Evolutionary conservation across 2,888 invertebrate genomes (phyloP).

Genomic region (Amiota communis): DNA sequence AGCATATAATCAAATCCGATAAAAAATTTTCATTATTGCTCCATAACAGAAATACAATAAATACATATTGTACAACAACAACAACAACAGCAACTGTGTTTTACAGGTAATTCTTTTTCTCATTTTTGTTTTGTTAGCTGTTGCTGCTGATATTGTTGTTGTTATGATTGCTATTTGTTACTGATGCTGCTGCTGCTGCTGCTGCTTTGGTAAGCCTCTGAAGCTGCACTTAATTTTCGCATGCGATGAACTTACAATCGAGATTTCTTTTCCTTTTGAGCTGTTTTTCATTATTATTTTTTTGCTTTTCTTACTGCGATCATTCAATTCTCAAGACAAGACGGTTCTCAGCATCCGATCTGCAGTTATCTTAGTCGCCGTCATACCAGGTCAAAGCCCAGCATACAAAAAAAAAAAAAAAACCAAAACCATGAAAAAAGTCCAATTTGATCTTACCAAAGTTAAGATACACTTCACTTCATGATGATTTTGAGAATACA

Average conservation of each 20-base stretch:
- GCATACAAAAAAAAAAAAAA: constrained; percentile 1
- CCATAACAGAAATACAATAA: constrained; percentile 39
- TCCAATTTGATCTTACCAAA: too few species aligned
- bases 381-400: constrained; percentile 20
- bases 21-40: constrained; percentile 66
- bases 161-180: constrained; percentile 22
- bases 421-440: too few species aligned
- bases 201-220: background rate
- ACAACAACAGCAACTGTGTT: constrained; percentile 17
- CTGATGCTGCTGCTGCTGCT: constrained; percentile 12
- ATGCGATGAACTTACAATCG: constrained; percentile 65
- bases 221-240: constrained; percentile 61
- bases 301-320: constrained; percentile 7
- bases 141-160: constrained; percentile 20
- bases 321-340: constrained; percentile 19
- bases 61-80: too few species aligned
- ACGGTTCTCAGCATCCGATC: constrained; percentile 22
- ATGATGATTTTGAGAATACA: too few species aligned
- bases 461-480: too few species aligned
- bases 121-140: constrained; percentile 33
- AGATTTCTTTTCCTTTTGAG: constrained; percentile 56
- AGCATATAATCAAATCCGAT: constrained; percentile 66
- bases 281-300: background rate
- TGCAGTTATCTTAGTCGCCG: constrained; percentile 5
- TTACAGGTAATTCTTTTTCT: constrained; percentile 20